Percentiles rank a stretch among this genome's conserved stretches.
These are phyloP conservation scores for Sphaerophoria rueppellii DNA, from an alignment of 2,888 invertebrate species.

Conservation along the genomic window DNA sequence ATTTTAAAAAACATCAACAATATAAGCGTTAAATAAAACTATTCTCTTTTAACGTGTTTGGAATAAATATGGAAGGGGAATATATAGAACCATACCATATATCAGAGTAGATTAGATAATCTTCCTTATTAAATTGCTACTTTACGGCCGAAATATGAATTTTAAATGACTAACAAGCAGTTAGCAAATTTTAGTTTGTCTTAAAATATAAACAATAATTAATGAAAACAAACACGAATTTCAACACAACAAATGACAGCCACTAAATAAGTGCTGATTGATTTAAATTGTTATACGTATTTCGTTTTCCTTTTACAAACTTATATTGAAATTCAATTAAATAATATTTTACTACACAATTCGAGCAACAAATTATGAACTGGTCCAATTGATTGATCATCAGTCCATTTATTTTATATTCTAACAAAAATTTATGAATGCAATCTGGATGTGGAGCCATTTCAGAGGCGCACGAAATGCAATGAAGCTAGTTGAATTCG, in stretches of 20 bases:
- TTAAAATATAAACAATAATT: no score
- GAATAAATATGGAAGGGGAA: no score
- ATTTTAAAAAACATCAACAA: no score
- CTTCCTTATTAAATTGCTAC: no score
- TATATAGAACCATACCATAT: no score
- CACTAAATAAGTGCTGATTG: conserved; percentile 3
- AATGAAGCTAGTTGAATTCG: conserved; percentile 48
- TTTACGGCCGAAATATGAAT: background rate
- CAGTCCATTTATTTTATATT: conserved; percentile 8
- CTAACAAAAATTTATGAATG: conserved; percentile 5
- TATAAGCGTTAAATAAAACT: no score
- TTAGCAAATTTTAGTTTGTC: no score
- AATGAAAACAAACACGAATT: background rate
- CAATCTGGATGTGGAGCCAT: conserved; percentile 1
- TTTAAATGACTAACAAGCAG: background rate
- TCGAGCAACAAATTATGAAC: background rate
- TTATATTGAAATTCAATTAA: conserved; percentile 5
- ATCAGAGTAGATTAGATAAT: no score
- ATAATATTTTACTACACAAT: background rate
- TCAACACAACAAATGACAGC: conserved; percentile 1
- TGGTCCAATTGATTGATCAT: conserved; percentile 43
- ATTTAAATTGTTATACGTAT: conserved; percentile 24
- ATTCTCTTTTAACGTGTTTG: no score
- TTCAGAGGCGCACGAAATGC: conserved; percentile 16
- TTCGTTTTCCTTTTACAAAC: conserved; percentile 17